These are phyloP conservation scores for Altica lythri DNA, from an alignment of 2,888 invertebrate species.

Conservation along the genomic window DNA sequence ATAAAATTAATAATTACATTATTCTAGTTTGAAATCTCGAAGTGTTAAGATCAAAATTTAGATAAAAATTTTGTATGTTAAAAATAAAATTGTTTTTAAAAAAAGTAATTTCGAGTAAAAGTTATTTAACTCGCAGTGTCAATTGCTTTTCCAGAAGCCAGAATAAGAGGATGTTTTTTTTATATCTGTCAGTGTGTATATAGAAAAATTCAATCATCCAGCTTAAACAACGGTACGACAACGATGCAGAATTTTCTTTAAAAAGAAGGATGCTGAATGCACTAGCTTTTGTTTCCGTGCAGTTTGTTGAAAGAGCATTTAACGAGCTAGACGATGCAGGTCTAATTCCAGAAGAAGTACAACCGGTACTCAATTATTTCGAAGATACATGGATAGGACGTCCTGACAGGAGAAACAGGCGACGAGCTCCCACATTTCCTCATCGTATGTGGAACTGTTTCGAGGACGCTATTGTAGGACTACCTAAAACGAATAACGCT, in stretches of 20 bases:
- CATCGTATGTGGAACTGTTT: constrained; percentile 12
- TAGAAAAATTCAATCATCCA: background rate
- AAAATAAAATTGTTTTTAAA: too few relatives aligned
- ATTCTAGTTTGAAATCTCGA: too few relatives aligned
- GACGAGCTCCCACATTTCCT: constrained; percentile 1
- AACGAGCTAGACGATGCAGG: background rate
- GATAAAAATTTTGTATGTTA: too few relatives aligned
- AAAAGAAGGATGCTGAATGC: constrained; percentile 3
- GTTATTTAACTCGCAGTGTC: background rate
- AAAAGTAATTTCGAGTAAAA: background rate
- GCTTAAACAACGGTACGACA: constrained; percentile 11
- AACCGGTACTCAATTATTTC: constrained; percentile 13
- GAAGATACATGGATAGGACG: constrained; percentile 19
- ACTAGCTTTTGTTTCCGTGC: constrained; percentile 3
- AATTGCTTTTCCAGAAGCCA: background rate
- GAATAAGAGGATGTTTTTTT: background rate
- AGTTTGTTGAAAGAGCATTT: constrained; percentile 1
- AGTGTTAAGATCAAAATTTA: too few relatives aligned
- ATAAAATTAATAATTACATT: too few relatives aligned
- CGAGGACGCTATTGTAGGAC: background rate
- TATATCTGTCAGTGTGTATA: too few relatives aligned
- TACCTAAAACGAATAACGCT: constrained; percentile 6
- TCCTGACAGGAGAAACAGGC: constrained; percentile 7
- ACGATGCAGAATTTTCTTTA: constrained; percentile 11
- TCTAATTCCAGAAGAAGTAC: constrained; percentile 7